Base-by-base conservation (phyloP, 1,140 invertebrate species). In the Brachystomella parvula region DNA sequence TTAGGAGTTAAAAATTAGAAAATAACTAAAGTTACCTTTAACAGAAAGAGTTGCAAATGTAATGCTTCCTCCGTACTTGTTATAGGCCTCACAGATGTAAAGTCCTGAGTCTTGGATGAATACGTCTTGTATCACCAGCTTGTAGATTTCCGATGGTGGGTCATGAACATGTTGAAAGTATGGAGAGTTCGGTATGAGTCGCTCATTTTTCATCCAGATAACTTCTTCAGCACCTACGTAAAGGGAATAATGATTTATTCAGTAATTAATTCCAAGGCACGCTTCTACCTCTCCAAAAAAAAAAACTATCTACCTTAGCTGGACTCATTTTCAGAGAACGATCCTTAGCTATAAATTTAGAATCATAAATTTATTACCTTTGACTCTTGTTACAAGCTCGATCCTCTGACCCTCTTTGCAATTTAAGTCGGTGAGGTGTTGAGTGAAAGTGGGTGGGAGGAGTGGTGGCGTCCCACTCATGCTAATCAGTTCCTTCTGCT, bases 71-170 rank as follows among this genome's bases (percentile, higher is more conserved):
- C 85, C 85, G 71, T 79, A 80, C 31, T 76, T 63, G 71, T 85
- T 86, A 65, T 80, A 81, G 3, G 85, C 83, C 66, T 84, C 81
- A 71, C 87, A 89, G 60, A 80, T 81, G 74, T 89, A 91, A 47
- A 82, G 77, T 21, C 87, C 89, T 29, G 82, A 81, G 76, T 90
- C 87, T 70, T 86, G 80, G 26, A 81, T 76, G 71, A 84, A 84
- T 31, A 84, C 81, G 72, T 89, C 84, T 19, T 79, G 77, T 39
- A 92, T 80, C 26, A 81, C 77, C 33, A 90, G 79, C 35, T 39
- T 39, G 35, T 39, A 39, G 6, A 19, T 9, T 39, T 39, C 35
- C 35, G 6, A 9, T 19, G 6, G 35, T 39, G 6, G 35, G 35
- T 39, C 35, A 39, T 39, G 35, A 19, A 39, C 35, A 19, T 39